phyloP scores from a whole-genome alignment of 2,797 vertebrate species.

The Diplodus puntazzo region DNA sequence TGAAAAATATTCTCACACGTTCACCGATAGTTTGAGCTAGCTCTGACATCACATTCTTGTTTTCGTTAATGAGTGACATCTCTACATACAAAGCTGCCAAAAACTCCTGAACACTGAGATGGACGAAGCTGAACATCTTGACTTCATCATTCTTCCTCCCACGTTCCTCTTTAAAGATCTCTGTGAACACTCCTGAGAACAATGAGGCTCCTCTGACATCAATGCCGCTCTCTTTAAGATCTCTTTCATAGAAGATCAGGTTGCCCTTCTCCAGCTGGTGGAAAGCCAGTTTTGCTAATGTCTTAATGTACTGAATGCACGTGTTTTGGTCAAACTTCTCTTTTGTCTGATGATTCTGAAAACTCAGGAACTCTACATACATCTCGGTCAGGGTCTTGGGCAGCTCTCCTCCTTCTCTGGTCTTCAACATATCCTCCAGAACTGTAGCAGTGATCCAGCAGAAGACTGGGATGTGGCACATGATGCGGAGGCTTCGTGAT shows the following conservation, averaged over 20 bases:
- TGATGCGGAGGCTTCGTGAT: no score
- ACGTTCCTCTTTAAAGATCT: constrained; percentile 43
- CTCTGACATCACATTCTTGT: constrained; percentile 5
- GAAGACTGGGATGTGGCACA: no score
- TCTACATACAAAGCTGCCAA: constrained; percentile 42
- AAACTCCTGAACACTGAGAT: constrained; percentile 55
- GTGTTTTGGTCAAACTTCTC: constrained; percentile 17
- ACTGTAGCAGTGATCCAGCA: no score
- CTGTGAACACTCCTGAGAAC: constrained; percentile 51
- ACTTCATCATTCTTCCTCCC: constrained; percentile 16
- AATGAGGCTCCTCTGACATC: background rate
- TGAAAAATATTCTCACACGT: background rate
- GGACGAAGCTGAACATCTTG: constrained; percentile 46
- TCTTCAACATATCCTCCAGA: background rate
- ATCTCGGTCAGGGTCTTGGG: constrained; percentile 57
- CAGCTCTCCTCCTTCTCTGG: constrained; percentile 26
- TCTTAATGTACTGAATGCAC: constrained; percentile 16
- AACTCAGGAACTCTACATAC: constrained; percentile 38
- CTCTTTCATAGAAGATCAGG: constrained; percentile 10
- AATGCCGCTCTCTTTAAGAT: constrained; percentile 4
- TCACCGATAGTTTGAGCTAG: background rate
- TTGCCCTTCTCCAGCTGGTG: constrained; percentile 42
- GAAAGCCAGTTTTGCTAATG: constrained; percentile 48
- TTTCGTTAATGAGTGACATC: background rate
- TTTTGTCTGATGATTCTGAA: constrained; percentile 23